phyloP scores from a whole-genome alignment of 2,888 invertebrate species.

The Machimus rusticus region DNA sequence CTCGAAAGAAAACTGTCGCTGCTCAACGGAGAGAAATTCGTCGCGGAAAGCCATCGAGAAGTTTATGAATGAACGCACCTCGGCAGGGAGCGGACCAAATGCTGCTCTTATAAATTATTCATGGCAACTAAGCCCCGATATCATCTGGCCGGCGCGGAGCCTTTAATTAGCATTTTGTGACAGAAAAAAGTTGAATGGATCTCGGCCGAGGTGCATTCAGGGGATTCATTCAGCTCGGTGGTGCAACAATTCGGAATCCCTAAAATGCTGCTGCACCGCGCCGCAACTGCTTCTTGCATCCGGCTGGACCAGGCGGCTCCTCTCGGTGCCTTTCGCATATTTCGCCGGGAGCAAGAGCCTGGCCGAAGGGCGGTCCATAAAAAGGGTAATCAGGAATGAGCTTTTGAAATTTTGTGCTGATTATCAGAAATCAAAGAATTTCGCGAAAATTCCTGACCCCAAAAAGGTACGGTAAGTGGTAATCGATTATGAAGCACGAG shows the following conservation, averaged over 20 bases:
- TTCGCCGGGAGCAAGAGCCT: background rate
- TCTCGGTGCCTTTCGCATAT: background rate
- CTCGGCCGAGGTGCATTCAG: slow-evolving; percentile 19
- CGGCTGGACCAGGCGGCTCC: background rate
- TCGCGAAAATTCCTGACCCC: background rate
- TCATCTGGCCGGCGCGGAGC: slow-evolving; percentile 14
- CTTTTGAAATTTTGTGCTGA: background rate
- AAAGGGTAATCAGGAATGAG: background rate
- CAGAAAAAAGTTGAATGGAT: slow-evolving; percentile 28
- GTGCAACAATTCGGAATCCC: slow-evolving; percentile 23
- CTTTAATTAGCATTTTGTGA: slow-evolving; percentile 37
- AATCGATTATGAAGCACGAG: background rate
- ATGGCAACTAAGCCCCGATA: slow-evolving; percentile 22
- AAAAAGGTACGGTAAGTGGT: background rate
- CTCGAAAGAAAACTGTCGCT: background rate
- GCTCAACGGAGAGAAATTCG: background rate
- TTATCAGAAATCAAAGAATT: background rate
- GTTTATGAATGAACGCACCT: slow-evolving; percentile 31
- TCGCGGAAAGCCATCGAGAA: slow-evolving; percentile 28
- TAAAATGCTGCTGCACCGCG: background rate
- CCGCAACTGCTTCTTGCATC: background rate
- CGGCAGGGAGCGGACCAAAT: slow-evolving; percentile 3
- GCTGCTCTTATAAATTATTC: slow-evolving; percentile 33
- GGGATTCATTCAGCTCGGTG: slow-evolving; percentile 22
- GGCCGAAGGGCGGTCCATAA: background rate